Base-by-base conservation (phyloP, 2,797 vertebrate genomes). In the Synanceia verrucosa region DNA sequence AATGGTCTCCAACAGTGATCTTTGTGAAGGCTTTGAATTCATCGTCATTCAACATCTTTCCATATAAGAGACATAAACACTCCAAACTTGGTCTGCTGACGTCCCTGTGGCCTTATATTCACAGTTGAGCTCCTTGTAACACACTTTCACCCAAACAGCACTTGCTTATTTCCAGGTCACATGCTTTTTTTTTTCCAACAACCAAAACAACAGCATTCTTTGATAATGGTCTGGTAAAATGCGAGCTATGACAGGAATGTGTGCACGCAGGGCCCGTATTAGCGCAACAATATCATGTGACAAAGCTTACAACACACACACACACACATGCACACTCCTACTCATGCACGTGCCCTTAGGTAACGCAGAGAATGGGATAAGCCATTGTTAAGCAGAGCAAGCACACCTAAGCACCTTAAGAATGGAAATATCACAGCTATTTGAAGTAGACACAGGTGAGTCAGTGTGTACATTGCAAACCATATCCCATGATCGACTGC, bases 181-280 rank as follows among this genome's bases (percentile, higher is more conserved):
- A 82, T 84, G 88, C 70, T 63, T 55, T 56, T 44, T 39, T 63
- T 55, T 56, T 44, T 39, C 50, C 3, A 3, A 81, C 70, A 74
- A 89, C 73, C 86, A 79, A 79, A 88, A 88, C 78, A 85, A 75
- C 74, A 33, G 53, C 41, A 76, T 87, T 89, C 83, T 88, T 86
- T 89, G 71, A 85, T 86, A 79, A 83, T 52, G 60, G 77, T 62
- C 62, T 65, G 46, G 53, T 81, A 85, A 85, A 90, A 90, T 88
- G 81, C 67, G 65, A 90, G 72, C 66, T 80, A 90, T 91, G 82
- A 73, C 4, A 60, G 82, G 88, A 92, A 92, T 92, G 89, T 44
- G 64, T 79, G 73, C 13, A 18, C 55, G 68, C 26, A 63, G 69
- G 66, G 75, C 64, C 62, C 18, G 33, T 41, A 80, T 86, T 90